Percentiles rank a stretch among this genome's conserved stretches.
phyloP scores from a whole-genome alignment of 2,888 invertebrate species.

The Eupithecia inturbata region DNA sequence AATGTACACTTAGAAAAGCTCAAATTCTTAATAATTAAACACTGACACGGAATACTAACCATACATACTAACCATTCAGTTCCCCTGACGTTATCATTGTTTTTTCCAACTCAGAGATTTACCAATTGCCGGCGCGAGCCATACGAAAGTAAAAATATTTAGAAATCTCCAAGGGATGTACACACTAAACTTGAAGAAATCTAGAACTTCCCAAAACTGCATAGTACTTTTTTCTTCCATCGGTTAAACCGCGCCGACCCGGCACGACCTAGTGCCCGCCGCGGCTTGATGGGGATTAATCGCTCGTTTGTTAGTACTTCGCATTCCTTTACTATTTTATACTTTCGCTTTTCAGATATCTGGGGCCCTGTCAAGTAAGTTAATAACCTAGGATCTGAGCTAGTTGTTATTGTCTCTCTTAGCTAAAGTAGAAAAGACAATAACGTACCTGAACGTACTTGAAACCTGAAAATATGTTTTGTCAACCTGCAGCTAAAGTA shows the following conservation, averaged over 20 bases:
- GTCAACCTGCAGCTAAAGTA: too few species aligned
- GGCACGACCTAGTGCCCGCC: constrained; percentile 75
- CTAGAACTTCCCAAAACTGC: background rate
- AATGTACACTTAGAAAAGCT: too few species aligned
- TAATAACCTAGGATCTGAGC: background rate
- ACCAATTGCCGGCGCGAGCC: too few species aligned
- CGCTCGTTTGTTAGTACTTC: constrained; percentile 56
- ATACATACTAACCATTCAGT: too few species aligned
- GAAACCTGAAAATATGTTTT: background rate
- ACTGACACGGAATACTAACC: too few species aligned
- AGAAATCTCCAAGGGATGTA: background rate
- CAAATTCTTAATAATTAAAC: too few species aligned
- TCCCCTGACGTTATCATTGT: too few species aligned
- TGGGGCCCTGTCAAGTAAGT: background rate
- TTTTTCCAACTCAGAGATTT: too few species aligned
- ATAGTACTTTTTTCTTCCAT: background rate
- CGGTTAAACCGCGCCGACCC: constrained; percentile 10
- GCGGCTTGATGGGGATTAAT: constrained; percentile 77
- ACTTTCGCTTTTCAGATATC: background rate
- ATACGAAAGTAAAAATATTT: too few species aligned
- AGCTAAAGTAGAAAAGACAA: background rate
- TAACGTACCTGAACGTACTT: background rate
- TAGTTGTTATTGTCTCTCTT: background rate
- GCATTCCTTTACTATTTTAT: constrained; percentile 46
- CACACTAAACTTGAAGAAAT: background rate